Percentiles rank a stretch among this genome's conserved stretches.
phyloP scores from a whole-genome alignment of 2,797 vertebrate species.

The Sebastes glaucus region DNA sequence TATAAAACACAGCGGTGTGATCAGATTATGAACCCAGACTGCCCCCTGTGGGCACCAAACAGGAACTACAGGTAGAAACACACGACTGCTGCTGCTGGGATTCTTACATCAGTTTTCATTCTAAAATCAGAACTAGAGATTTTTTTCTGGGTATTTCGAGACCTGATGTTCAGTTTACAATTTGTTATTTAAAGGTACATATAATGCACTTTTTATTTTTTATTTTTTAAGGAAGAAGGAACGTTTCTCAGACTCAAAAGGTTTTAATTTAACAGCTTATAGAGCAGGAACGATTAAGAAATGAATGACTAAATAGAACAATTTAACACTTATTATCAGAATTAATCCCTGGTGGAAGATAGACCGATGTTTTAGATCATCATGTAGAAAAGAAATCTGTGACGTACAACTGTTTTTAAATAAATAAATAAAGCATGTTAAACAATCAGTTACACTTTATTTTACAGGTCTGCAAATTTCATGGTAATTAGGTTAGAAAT shows the following conservation, averaged over 20 bases:
- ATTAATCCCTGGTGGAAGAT: background rate
- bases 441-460: too few relatives aligned
- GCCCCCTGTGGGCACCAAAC: constrained; percentile 46
- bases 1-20: background rate
- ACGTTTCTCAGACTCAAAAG: background rate
- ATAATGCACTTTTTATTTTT: too few relatives aligned
- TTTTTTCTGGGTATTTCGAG: background rate
- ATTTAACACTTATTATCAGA: background rate
- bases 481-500: too few relatives aligned
- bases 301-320: background rate
- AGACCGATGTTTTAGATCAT: background rate
- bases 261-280: background rate
- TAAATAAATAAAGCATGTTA: background rate
- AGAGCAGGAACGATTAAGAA: background rate
- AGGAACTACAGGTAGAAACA: constrained; percentile 7
- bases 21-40: background rate
- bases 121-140: background rate
- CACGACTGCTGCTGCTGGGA: background rate
- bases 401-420: background rate
- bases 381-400: background rate
- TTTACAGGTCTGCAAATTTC: too few relatives aligned
- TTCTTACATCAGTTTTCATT: background rate
- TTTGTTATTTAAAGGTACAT: background rate
- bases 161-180: background rate
- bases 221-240: too few relatives aligned